phyloP scores from a whole-genome alignment of 1,140 invertebrate genomes.

The Pachypsylla venusta region DNA sequence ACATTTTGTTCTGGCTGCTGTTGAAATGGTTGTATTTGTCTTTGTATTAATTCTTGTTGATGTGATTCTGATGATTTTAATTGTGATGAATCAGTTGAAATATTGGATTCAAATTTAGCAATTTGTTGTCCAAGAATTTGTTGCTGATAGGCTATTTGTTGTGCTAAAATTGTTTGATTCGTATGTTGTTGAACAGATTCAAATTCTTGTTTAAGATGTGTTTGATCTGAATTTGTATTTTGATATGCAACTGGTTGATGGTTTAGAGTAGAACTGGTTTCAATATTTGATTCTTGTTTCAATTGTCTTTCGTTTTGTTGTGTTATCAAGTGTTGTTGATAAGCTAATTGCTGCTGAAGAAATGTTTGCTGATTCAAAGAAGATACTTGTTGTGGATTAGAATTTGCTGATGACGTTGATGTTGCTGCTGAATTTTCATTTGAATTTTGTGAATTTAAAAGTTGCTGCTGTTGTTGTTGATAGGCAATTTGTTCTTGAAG shows the following conservation, averaged over 20 bases:
- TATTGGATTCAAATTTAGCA: neutral
- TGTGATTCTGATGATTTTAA: too few relatives aligned
- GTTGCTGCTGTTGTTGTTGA: slow-evolving; percentile 2
- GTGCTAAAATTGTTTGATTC: too few relatives aligned
- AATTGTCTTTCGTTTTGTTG: neutral
- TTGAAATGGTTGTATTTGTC: too few relatives aligned
- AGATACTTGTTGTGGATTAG: neutral
- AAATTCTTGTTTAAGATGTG: too few relatives aligned
- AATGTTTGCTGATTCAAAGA: neutral
- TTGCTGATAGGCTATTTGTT: slow-evolving; percentile 2
- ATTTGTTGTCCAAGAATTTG: neutral
- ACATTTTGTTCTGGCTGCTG: neutral
- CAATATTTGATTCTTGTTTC: neutral
- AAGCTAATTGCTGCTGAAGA: slow-evolving; percentile 1
- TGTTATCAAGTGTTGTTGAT: neutral
- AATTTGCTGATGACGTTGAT: too few relatives aligned
- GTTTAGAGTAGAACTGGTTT: neutral
- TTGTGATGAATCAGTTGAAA: neutral
- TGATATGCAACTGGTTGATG: too few relatives aligned
- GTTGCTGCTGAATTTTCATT: too few relatives aligned
- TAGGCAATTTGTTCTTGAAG: slow-evolving; percentile 6
- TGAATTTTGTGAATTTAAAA: neutral
- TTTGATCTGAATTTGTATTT: too few relatives aligned
- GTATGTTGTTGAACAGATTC: too few relatives aligned
- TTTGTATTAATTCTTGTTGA: too few relatives aligned